A percentile compares a stretch with the other conserved stretches of the same genome.
Evolutionary conservation across 2,797 vertebrate genomes (phyloP).

Genomic region (Ispidina picta): DNA sequence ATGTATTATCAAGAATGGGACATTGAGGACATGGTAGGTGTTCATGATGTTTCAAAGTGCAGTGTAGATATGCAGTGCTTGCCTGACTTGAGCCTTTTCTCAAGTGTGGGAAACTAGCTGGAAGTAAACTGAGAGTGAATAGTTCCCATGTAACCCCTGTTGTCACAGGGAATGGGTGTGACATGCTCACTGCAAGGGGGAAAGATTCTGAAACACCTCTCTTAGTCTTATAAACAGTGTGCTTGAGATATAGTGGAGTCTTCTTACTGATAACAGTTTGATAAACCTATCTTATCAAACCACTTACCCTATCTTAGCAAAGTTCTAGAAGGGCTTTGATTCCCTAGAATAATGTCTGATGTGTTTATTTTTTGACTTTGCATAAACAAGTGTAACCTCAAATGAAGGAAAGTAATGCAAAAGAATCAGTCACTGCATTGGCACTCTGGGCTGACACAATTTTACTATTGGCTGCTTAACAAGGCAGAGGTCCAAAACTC

Average conservation of each 20-base stretch:
- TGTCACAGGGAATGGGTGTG: neutral
- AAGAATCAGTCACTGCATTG: neutral
- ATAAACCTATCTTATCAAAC: neutral
- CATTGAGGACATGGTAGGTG: neutral
- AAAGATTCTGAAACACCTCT: neutral
- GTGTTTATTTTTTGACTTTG: neutral
- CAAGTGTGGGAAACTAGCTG: neutral
- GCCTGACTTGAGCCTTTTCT: neutral
- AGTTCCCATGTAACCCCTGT: neutral
- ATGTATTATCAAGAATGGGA: neutral
- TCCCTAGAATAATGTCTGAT: neutral
- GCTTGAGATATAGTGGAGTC: neutral
- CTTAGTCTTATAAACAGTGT: neutral
- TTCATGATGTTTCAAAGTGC: neutral
- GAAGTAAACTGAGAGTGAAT: neutral
- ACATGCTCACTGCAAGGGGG: neutral
- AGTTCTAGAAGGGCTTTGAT: neutral
- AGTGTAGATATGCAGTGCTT: neutral
- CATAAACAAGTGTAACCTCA: neutral
- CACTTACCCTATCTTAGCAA: neutral
- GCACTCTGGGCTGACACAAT: neutral
- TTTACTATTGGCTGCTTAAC: neutral
- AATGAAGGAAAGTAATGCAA: neutral
- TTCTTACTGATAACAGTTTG: neutral
- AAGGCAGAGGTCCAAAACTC: constrained; percentile 10